Conservation (phyloP, 2,113 vertebrate species). For the Amblyopsis rosae region DNA sequence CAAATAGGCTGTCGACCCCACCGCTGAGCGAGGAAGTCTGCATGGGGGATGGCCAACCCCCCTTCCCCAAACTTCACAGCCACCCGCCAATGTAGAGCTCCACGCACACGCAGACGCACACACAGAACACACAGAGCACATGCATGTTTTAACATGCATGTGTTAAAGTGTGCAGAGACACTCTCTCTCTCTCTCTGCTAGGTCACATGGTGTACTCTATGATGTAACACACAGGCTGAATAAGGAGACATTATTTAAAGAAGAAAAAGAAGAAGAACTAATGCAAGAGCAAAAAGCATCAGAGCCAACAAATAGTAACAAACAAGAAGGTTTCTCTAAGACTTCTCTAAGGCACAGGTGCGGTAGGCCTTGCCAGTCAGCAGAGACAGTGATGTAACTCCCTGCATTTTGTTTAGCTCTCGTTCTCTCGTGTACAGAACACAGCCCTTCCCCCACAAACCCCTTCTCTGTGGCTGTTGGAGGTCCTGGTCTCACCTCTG, state of each 20-base stretch:
- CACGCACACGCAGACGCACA: background rate
- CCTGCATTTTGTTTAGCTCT: background rate
- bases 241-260: too few relatives aligned
- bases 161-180: background rate
- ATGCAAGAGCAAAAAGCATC: background rate
- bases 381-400: too few relatives aligned
- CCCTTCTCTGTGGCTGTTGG: constrained; percentile 20
- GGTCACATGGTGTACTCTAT: too few relatives aligned
- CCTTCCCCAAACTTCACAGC: constrained; percentile 75
- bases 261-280: background rate
- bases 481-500: constrained; percentile 19
- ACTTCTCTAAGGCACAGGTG: too few relatives aligned
- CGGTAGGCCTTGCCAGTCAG: too few relatives aligned
- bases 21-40: constrained; percentile 68
- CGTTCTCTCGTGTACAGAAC: constrained; percentile 2
- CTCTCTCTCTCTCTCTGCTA: background rate
- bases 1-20: constrained; percentile 68
- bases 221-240: too few relatives aligned
- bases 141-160: background rate
- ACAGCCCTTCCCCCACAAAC: constrained; percentile 19
- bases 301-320: too few relatives aligned
- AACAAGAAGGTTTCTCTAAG: too few relatives aligned
- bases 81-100: constrained; percentile 50
- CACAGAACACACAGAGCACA: constrained; percentile 13
- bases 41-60: constrained; percentile 72